A percentile compares a stretch with the other conserved stretches of the same genome.
Conservation (phyloP, 2,888 invertebrate species). For the Cotesia congregata region DNA sequence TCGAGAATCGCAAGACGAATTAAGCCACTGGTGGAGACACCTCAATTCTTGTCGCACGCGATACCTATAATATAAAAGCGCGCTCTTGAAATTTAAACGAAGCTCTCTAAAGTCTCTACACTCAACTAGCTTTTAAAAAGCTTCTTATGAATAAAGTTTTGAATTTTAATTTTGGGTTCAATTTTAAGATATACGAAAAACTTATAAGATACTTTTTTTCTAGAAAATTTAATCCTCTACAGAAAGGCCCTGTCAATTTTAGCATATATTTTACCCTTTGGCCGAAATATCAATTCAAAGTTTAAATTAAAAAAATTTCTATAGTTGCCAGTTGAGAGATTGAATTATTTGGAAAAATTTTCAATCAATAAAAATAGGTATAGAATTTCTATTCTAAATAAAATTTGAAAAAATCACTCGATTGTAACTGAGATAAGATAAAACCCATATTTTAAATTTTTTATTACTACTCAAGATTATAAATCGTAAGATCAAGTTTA, state of each 20-base stretch:
- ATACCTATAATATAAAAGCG: slow-evolving; percentile 36
- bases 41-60: slow-evolving; percentile 49
- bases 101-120: neutral
- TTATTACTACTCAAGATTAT: slow-evolving; percentile 22
- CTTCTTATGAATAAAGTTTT: neutral
- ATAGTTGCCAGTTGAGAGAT: no score
- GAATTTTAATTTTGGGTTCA: no score
- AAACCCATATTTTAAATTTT: neutral
- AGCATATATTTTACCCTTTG: neutral
- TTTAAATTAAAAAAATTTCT: no score
- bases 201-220: no score
- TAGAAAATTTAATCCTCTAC: no score
- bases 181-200: no score
- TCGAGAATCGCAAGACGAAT: slow-evolving; percentile 44
- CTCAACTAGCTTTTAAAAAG: neutral
- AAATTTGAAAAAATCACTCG: no score
- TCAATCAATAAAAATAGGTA: no score
- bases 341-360: no score
- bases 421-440: neutral
- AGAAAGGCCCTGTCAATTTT: no score
- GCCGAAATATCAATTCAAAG: no score
- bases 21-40: slow-evolving; percentile 48
- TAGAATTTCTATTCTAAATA: no score
- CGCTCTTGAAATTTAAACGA: slow-evolving; percentile 1
- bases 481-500: slow-evolving; percentile 27